Evolutionary conservation across 2,888 invertebrate species (phyloP), one percentile per base, ranked within the genome.

Genomic region (Dasysyrphus tricinctus): DNA sequence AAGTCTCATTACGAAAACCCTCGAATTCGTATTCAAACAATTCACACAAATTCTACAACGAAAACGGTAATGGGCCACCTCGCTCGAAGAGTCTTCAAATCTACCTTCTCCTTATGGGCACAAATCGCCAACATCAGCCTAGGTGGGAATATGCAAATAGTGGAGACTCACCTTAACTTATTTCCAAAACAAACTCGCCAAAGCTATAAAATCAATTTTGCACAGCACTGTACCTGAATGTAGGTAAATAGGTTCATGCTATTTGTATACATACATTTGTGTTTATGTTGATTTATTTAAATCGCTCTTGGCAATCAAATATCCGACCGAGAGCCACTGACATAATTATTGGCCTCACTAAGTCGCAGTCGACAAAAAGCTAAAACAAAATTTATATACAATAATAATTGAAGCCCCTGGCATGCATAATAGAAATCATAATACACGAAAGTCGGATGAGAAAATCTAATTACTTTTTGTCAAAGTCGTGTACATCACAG

Each of bases 401-500:
- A 69, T 54, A 54, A 69, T 54, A 69, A 69, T 54, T 54, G 54
- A n/a, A 37, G 32, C 54, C 51, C 51, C 67, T 37, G 69, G 37
- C 54, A 24, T 37, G 24, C 54, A 24, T 65, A 65, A 49, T 57
- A 61, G 24, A 39, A 81, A 81, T 77, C 72, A 72, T 65, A 81
- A 14, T 19, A 61, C 44, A 65, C 54, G 37, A 34, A 69, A 54
- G 65, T 67, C 44, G 42, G 49, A 83, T 80, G 65, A 34, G 67
- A 76, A 75, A 80, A 80, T 72, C 84, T 80, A 84, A 84, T 84
- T 80, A 84, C 80, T 76, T 80, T 80, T 57, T 80, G 80, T 80
- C 75, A 67, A 69, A 69, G 51, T 69, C 69, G 44, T 7, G 39
- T 59, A 59, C 12, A 59, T 59, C 19, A 59, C 6, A 42, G 42